phyloP scores from a whole-genome alignment of 1,140 invertebrate genomes.

The Eumaeus atala region DNA sequence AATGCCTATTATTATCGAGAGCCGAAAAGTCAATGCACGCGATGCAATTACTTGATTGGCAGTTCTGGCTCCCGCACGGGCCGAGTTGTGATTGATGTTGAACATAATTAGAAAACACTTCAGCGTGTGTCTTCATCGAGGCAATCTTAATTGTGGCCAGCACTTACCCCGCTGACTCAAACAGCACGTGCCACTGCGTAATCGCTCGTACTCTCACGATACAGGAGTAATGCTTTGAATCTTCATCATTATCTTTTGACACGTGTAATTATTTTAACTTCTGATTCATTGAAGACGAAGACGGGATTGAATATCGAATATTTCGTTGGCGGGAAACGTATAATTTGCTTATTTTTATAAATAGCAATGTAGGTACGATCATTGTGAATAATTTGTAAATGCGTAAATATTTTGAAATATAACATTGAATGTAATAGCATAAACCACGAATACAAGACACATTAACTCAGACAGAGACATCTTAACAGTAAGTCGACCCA shows the following conservation, averaged over 20 bases:
- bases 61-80: conserved; percentile 50
- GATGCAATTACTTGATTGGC: conserved; percentile 74
- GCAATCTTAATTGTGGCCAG: conserved; percentile 67
- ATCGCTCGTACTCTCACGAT: neutral
- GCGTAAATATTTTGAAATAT: too few species aligned
- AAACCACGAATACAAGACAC: too few species aligned
- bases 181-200: conserved; percentile 37
- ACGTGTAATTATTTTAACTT: conserved; percentile 9
- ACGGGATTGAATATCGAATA: neutral
- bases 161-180: conserved; percentile 65
- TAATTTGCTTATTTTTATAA: too few species aligned
- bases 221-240: neutral
- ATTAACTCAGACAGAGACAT: too few species aligned
- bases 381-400: too few species aligned
- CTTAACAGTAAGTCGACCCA: too few species aligned
- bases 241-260: conserved; percentile 12
- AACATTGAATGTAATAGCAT: too few species aligned
- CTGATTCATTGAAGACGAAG: too few species aligned
- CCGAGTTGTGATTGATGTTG: conserved; percentile 66
- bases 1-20: conserved; percentile 73
- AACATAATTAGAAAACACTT: conserved; percentile 73
- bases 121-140: conserved; percentile 66
- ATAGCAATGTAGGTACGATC: too few species aligned
- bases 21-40: conserved; percentile 72
- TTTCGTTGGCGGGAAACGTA: neutral